Conservation (phyloP, 1,140 invertebrate genomes). For the Eurosta solidaginis region DNA sequence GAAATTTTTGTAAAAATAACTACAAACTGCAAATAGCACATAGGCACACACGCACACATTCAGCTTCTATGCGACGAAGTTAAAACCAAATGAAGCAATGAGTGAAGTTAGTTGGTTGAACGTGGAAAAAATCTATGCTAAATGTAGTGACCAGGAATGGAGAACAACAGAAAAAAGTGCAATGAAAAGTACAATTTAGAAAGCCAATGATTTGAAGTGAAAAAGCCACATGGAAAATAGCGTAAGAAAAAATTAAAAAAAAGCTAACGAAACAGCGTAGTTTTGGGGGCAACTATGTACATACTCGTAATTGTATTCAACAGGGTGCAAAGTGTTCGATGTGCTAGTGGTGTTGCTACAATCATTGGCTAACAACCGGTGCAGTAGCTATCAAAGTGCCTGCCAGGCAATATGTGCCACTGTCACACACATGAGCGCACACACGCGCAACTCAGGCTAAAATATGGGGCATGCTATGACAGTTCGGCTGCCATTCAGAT, state of each 20-base stretch:
- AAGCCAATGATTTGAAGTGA: slow-evolving; percentile 17
- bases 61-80: not conserved
- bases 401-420: no score
- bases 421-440: no score
- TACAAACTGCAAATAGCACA: not conserved
- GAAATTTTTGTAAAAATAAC: slow-evolving; percentile 10
- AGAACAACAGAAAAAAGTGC: not conserved
- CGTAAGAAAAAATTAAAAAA: not conserved
- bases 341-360: no score
- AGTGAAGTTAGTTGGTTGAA: no score
- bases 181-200: not conserved
- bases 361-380: no score
- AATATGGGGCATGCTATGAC: no score
- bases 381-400: no score
- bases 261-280: not conserved
- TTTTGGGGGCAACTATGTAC: not conserved
- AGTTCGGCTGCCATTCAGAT: no score
- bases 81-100: not conserved
- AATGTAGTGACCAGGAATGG: not conserved
- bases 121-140: not conserved
- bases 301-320: no score
- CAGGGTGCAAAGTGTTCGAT: no score
- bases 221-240: not conserved
- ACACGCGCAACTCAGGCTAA: no score
- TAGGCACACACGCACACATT: no score